Percentiles rank a stretch among this genome's conserved stretches.
Conservation (phyloP, 37 sponge, comb jelly and placozoan genomes). For the Crambe crambe region DNA sequence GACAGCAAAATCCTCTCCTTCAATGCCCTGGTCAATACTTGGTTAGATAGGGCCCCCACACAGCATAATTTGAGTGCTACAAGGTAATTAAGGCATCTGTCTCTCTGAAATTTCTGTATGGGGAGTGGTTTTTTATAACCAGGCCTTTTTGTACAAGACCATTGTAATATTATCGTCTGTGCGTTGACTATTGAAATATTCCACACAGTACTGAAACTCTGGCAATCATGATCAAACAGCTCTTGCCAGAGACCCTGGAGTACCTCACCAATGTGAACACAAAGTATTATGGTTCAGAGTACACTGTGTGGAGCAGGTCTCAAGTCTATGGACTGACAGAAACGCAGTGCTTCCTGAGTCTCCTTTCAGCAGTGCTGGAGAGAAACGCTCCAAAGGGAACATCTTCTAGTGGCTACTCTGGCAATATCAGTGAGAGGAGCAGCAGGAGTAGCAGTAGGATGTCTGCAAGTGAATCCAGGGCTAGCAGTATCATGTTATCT, state of each 20-base stretch:
- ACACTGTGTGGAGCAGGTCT: not conserved
- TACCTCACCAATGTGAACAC: constrained; percentile 20
- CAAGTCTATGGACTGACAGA: constrained; percentile 2
- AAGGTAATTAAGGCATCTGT: constrained; percentile 26
- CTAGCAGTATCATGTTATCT: not conserved
- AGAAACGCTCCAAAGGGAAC: constrained; percentile 49
- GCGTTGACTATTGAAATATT: not conserved
- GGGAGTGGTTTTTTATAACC: not conserved
- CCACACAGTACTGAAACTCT: constrained; percentile 33
- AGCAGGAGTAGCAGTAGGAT: constrained; percentile 26
- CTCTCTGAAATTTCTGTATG: not conserved
- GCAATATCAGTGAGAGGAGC: not conserved
- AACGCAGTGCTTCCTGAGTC: constrained; percentile 37
- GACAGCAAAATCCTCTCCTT: constrained; percentile 23
- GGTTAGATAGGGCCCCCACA: constrained; percentile 71
- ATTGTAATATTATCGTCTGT: too few species aligned
- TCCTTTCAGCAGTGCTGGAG: constrained; percentile 62
- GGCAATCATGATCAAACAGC: constrained; percentile 33
- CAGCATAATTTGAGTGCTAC: constrained; percentile 62
- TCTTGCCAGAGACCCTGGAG: constrained; percentile 44
- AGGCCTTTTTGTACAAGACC: too few species aligned
- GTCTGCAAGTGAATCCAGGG: not conserved
- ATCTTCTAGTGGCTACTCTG: not conserved
- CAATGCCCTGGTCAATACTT: constrained; percentile 46
- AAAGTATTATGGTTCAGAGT: not conserved